Percentiles rank a stretch among this genome's conserved stretches.
phyloP scores from a whole-genome alignment of 2,797 vertebrate genomes.

The Clarias laeviceps region DNA sequence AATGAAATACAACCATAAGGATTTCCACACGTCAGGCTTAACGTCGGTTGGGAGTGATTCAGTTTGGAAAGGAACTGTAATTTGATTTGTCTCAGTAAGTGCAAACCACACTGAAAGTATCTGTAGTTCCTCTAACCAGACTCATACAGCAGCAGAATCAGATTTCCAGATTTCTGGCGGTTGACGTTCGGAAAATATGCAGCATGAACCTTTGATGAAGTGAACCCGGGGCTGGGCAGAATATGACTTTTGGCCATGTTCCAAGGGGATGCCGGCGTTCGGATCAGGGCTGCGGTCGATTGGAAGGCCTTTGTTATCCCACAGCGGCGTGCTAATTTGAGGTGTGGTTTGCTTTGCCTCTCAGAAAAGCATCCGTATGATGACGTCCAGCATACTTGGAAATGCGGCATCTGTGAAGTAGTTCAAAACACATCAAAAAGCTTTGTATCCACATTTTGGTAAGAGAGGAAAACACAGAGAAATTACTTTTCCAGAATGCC shows the following conservation, averaged over 20 bases:
- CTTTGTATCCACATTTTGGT: slow-evolving; percentile 65
- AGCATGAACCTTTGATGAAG: slow-evolving; percentile 73
- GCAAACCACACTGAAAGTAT: slow-evolving; percentile 73
- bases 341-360: slow-evolving; percentile 71
- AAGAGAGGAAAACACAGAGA: slow-evolving; percentile 67
- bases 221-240: slow-evolving; percentile 56
- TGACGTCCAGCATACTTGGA: slow-evolving; percentile 77
- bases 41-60: slow-evolving; percentile 52
- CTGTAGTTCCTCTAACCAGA: slow-evolving; percentile 72
- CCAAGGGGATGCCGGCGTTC: slow-evolving; percentile 67
- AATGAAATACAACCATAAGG: slow-evolving; percentile 52
- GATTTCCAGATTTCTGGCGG: slow-evolving; percentile 79
- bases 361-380: slow-evolving; percentile 74
- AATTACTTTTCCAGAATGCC: slow-evolving; percentile 78
- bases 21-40: slow-evolving; percentile 47
- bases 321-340: slow-evolving; percentile 72
- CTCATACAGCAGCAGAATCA: slow-evolving; percentile 73
- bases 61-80: slow-evolving; percentile 56
- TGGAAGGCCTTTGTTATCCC: slow-evolving; percentile 69
- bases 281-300: slow-evolving; percentile 72
- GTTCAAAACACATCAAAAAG: slow-evolving; percentile 82
- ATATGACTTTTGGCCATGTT: slow-evolving; percentile 64
- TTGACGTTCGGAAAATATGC: slow-evolving; percentile 71
- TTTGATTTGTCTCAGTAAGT: slow-evolving; percentile 70
- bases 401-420: slow-evolving; percentile 79